These are phyloP conservation scores for Thamnophis elegans DNA, from an alignment of 2,797 vertebrate genomes.

Conservation along the genomic window DNA sequence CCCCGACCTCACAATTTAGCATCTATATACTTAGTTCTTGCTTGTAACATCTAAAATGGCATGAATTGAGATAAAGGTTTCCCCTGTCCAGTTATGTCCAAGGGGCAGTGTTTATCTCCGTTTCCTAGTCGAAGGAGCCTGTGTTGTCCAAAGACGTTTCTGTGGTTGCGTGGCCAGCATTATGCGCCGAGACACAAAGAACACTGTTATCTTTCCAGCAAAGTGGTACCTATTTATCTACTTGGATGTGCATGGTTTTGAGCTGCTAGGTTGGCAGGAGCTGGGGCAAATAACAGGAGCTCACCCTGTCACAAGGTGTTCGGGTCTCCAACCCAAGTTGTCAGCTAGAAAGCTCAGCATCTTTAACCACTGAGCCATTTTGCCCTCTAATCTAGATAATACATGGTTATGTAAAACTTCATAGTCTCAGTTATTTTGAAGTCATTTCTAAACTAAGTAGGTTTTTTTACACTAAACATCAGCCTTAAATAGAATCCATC, in stretches of 20 bases:
- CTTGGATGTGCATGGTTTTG: background rate
- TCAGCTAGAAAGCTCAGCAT: background rate
- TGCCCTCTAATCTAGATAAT: background rate
- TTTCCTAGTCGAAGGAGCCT: background rate
- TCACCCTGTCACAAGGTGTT: background rate
- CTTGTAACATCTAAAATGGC: background rate
- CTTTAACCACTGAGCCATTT: background rate
- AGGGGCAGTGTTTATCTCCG: background rate
- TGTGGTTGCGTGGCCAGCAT: background rate
- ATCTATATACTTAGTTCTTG: too few species aligned
- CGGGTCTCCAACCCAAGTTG: background rate
- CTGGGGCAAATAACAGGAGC: background rate
- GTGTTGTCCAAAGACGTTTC: background rate
- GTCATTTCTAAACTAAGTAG: background rate
- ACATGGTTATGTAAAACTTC: background rate
- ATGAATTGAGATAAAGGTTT: background rate
- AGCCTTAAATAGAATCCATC: background rate
- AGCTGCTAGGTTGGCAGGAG: background rate
- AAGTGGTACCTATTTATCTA: background rate
- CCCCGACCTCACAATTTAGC: background rate
- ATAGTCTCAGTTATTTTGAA: background rate
- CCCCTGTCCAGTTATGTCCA: background rate
- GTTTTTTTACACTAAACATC: background rate
- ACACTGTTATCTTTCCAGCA: background rate
- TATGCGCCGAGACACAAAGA: background rate